Conservation (phyloP, 2,113 vertebrate species). For the Apus apus region DNA sequence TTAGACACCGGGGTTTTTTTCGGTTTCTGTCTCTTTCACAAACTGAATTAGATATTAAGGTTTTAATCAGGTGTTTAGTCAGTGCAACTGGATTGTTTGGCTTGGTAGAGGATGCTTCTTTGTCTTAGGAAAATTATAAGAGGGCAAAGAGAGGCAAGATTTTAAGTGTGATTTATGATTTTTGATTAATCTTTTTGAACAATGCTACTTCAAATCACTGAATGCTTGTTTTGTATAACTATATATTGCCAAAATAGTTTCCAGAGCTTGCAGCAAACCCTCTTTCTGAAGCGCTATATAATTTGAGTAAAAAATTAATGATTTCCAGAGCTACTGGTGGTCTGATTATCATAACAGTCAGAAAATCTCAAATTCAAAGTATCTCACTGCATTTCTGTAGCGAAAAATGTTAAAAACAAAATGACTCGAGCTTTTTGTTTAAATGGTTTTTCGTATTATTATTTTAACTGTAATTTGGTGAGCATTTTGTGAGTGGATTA, state of each 20-base stretch:
- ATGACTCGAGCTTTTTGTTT: neutral
- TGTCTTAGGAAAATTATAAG: neutral
- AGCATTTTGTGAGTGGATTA: neutral
- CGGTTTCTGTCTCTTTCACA: neutral
- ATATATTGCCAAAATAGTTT: neutral
- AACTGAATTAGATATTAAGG: slow-evolving; percentile 37
- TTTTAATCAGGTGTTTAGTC: slow-evolving; percentile 15
- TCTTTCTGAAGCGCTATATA: neutral
- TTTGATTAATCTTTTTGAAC: neutral
- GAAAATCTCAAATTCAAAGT: neutral
- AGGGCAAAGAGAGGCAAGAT: neutral
- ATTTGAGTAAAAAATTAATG: neutral
- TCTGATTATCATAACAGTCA: neutral
- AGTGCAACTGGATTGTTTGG: neutral
- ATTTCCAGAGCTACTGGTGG: neutral
- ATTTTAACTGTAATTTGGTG: neutral
- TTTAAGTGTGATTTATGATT: neutral
- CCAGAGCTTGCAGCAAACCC: neutral
- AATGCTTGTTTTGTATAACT: neutral
- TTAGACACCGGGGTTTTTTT: neutral
- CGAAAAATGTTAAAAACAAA: neutral
- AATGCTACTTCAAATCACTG: neutral
- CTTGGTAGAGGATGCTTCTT: neutral
- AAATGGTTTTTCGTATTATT: neutral
- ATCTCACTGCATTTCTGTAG: neutral